A percentile compares a stretch with the other conserved stretches of the same genome.
phyloP scores from a whole-genome alignment of 2,113 vertebrate species.

The Hemicordylus capensis region DNA sequence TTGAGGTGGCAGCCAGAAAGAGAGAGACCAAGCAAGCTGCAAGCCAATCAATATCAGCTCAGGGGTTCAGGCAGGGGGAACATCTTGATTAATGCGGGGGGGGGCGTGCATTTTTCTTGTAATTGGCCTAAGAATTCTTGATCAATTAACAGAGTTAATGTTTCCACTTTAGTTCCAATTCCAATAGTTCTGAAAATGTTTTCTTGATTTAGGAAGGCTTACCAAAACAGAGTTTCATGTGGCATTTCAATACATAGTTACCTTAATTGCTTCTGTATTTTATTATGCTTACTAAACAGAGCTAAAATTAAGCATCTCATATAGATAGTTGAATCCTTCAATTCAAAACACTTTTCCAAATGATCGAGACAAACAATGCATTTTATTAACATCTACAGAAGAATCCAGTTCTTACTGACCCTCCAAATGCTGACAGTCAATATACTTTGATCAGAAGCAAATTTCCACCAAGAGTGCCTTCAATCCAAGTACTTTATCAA shows the following conservation, averaged over 20 bases:
- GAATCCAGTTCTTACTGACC: neutral
- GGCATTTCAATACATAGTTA: neutral
- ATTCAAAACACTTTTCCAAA: neutral
- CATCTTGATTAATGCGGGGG: no score
- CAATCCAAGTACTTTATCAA: constrained; percentile 18
- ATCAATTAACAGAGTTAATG: no score
- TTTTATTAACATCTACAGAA: neutral
- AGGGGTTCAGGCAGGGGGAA: no score
- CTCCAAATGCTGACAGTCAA: neutral
- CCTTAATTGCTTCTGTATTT: neutral
- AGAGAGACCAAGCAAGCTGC: no score
- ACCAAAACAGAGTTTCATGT: neutral
- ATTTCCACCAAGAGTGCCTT: constrained; percentile 12
- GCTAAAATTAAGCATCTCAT: neutral
- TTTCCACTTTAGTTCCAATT: neutral
- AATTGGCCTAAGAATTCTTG: no score
- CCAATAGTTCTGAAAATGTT: neutral
- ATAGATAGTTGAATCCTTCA: neutral
- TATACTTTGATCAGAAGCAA: neutral
- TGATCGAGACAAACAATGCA: neutral
- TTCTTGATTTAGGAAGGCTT: neutral
- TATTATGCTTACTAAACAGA: neutral
- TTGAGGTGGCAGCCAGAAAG: neutral
- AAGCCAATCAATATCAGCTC: no score
- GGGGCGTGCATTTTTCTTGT: no score